Percentiles rank a stretch among this genome's conserved stretches.
These are phyloP conservation scores for Passer montanus DNA, from an alignment of 2,113 vertebrate genomes.

Conservation along the genomic window DNA sequence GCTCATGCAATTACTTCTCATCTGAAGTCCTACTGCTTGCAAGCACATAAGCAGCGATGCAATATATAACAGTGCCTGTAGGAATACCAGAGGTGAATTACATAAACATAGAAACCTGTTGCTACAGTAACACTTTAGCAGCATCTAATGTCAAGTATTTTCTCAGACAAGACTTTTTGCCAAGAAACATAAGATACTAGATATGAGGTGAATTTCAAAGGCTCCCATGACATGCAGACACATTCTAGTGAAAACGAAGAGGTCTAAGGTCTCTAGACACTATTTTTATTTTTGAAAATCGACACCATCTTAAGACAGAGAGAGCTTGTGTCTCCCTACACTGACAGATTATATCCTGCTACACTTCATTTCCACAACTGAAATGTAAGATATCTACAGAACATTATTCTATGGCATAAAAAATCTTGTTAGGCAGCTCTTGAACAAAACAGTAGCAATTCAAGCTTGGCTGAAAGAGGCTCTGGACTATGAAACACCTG, in stretches of 20 bases:
- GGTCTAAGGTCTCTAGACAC: not conserved
- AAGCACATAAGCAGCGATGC: not conserved
- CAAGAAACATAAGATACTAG: not conserved
- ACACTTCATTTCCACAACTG: not conserved
- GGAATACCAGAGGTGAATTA: not conserved
- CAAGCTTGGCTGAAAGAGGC: not conserved
- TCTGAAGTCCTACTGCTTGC: not conserved
- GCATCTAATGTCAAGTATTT: not conserved
- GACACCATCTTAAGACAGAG: not conserved
- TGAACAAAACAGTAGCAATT: not conserved
- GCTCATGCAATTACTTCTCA: not conserved
- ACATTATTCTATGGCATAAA: not conserved
- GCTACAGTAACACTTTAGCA: not conserved
- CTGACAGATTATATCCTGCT: not conserved
- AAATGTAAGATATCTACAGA: not conserved
- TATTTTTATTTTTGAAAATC: not conserved
- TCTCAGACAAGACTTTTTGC: not conserved
- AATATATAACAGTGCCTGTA: not conserved
- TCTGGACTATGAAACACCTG: not conserved
- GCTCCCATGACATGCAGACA: not conserved
- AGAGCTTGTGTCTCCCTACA: not conserved
- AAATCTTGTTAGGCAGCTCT: not conserved
- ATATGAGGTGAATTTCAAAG: not conserved
- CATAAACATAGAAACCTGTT: not conserved
- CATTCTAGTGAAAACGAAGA: not conserved